Evolutionary conservation across 2,113 vertebrate genomes (phyloP), one percentile per base, ranked within the genome.

Genomic region (Pelusios castaneus): DNA sequence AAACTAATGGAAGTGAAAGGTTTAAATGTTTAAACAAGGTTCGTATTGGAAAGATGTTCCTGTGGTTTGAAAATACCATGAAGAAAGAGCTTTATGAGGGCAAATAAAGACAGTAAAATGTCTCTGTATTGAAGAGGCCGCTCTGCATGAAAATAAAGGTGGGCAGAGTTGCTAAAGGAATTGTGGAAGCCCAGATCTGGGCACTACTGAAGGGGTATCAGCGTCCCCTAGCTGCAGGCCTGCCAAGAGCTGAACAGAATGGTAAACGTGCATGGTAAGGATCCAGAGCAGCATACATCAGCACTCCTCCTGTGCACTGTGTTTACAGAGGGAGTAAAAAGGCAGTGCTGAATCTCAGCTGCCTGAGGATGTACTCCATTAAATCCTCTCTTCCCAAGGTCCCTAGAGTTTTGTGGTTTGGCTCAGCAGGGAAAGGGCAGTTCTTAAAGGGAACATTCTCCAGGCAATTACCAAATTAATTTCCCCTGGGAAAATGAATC

Each of bases 1-100:
- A 4, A 52, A 29, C 1, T 27, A 81, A n/a, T 63, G 63, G 55
- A 78, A 88, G 55, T 1, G 8, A 70, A 38, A 55, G 77, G 21
- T 47, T 87, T 9, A 49, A 55, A 58, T 0, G 1, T 19, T 0
- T 27, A 25, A 56, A 56, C 60, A n/a, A 67, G 60, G 60, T n/a
- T n/a, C 38, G 34, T 38, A 21, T 67, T 4, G n/a, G 63, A n/a
- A 38, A 67, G 63, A 67, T 25, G 22, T 10, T 43, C 38, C 43
- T 5, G 3, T 27, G 73, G 73, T 41, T 43, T 45, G 73, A 76
- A 45, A 45, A 16, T 25, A 43, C 41, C 41, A 43, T 11, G 19
- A 45, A 76, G 38, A 76, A 76, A 76, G 73, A 41, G 41, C 73
- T 76, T 76, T 45, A 22, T 22, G 27, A 76, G 73, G 41, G 10